Evolutionary conservation across 2,113 vertebrate species (phyloP), one percentile per base, ranked within the genome.

Genomic region (Monarcha castaneiventris): DNA sequence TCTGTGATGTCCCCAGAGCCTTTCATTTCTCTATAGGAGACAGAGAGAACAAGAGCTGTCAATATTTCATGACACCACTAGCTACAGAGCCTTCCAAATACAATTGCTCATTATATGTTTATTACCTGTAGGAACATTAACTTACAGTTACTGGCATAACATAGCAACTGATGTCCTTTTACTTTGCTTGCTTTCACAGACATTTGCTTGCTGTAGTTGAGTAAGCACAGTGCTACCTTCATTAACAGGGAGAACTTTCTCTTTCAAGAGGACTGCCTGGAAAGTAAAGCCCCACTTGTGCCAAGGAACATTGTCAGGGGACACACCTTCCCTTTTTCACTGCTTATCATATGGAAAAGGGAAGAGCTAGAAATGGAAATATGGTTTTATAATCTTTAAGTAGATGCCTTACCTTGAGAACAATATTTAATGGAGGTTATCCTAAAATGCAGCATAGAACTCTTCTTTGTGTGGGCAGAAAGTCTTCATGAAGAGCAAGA

Each of bases 241-340:
- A 81, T 87, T 93, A 92, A 71, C 22, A 75, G 62, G 32, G 43
- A 92, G 23, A 93, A 91, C 62, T 91, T 93, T 95, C 66, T 89
- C 62, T 91, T 93, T 95, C 66, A 86, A 81, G 84, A 91, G 54
- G 69, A 84, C 80, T 96, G 73, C 43, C 77, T 78, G 64, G 56
- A 84, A 84, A 90, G 33, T 51, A 91, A 81, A 94, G 56, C 19
- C 56, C 27, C 35, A 41, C 22, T 69, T 84, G 25, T 84, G 84
- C 87, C 89, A 91, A 75, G 49, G 68, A 92, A 52, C n/a, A 48
- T 25, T 59, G 64, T 86, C 19, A 41, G 43, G 25, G 54, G 61
- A 16, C 52, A 94, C 41, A 82, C n/a, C 26, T 89, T 94, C 49
- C 14, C 22, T 81, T 88, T 93, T 87, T 56, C 44, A 48, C 27